Percentiles rank a stretch among this genome's conserved stretches.
Evolutionary conservation across 2,797 vertebrate species (phyloP).

Genomic region (Sebastes baramenuke): DNA sequence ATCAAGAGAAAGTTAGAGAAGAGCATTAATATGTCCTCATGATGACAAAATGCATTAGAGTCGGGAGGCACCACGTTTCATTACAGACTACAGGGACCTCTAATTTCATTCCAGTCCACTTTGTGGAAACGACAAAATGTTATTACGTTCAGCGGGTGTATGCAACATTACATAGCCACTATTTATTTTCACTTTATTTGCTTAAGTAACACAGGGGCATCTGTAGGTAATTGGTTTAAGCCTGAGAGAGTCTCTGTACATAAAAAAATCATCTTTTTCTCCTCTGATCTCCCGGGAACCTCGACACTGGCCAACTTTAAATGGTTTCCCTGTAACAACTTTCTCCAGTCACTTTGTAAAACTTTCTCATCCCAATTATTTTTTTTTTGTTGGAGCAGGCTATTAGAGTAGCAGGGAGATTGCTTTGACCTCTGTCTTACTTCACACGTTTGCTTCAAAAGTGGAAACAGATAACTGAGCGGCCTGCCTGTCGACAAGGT

Average conservation of each 20-base stretch:
- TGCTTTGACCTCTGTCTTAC: constrained; percentile 71
- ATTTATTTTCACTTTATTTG: constrained; percentile 86
- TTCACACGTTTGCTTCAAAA: constrained; percentile 72
- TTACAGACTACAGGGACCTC: constrained; percentile 82
- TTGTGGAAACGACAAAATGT: constrained; percentile 84
- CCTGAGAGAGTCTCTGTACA: constrained; percentile 74
- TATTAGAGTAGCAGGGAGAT: constrained; percentile 67
- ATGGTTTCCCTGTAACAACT: constrained; percentile 64
- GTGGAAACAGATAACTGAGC: constrained; percentile 55
- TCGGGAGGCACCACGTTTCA: constrained; percentile 77
- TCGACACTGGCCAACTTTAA: constrained; percentile 66
- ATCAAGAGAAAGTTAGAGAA: constrained; percentile 76
- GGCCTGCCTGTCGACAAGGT: constrained; percentile 51
- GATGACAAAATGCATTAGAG: constrained; percentile 83
- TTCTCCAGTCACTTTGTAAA: constrained; percentile 64
- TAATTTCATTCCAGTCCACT: constrained; percentile 87
- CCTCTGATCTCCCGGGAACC: constrained; percentile 70
- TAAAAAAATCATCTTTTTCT: constrained; percentile 85
- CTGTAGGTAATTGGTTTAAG: constrained; percentile 85
- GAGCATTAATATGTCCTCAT: constrained; percentile 77
- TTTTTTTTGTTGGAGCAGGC: constrained; percentile 30
- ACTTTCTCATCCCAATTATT: constrained; percentile 61
- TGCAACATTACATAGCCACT: constrained; percentile 82
- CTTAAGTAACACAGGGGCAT: constrained; percentile 81
- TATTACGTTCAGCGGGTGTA: constrained; percentile 84